These are phyloP conservation scores for Hoplodrina ambigua DNA, from an alignment of 2,888 invertebrate species.

Conservation along the genomic window DNA sequence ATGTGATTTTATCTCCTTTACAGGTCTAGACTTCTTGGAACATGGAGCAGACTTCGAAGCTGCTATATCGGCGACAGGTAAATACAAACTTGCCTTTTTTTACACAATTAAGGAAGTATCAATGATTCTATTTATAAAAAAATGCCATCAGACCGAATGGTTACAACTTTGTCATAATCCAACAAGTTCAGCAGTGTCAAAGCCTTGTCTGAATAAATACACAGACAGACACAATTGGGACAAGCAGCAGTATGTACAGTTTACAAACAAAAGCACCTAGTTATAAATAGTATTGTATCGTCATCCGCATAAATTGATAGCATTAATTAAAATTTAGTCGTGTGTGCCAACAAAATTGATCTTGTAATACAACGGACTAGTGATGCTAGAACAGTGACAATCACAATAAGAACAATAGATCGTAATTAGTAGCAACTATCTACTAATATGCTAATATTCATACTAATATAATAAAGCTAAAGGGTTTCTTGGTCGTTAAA, in stretches of 20 bases:
- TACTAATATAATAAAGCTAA: too few species aligned
- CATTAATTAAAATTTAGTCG: slow-evolving; percentile 23
- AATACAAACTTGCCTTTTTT: slow-evolving; percentile 12
- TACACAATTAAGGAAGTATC: not conserved
- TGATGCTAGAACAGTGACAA: not conserved
- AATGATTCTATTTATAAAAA: not conserved
- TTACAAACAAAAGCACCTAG: slow-evolving; percentile 1
- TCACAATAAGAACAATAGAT: slow-evolving; percentile 26
- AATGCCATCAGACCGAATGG: too few species aligned
- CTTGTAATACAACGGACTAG: not conserved
- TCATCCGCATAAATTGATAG: slow-evolving; percentile 1
- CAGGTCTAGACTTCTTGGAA: slow-evolving; percentile 94
- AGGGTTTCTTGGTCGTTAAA: too few species aligned
- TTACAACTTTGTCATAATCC: too few species aligned
- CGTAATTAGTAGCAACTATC: slow-evolving; percentile 5
- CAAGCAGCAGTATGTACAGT: not conserved
- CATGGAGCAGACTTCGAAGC: slow-evolving; percentile 94
- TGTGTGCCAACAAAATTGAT: slow-evolving; percentile 35
- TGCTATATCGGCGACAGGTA: slow-evolving; percentile 93
- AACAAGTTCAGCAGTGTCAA: not conserved
- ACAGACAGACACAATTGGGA: not conserved
- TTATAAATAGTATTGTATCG: slow-evolving; percentile 6
- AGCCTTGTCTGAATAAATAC: not conserved
- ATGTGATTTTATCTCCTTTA: slow-evolving; percentile 65
- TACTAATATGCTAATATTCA: slow-evolving; percentile 15